These are phyloP conservation scores for Lasius platythorax DNA, from an alignment of 2,888 invertebrate genomes.

Conservation along the genomic window DNA sequence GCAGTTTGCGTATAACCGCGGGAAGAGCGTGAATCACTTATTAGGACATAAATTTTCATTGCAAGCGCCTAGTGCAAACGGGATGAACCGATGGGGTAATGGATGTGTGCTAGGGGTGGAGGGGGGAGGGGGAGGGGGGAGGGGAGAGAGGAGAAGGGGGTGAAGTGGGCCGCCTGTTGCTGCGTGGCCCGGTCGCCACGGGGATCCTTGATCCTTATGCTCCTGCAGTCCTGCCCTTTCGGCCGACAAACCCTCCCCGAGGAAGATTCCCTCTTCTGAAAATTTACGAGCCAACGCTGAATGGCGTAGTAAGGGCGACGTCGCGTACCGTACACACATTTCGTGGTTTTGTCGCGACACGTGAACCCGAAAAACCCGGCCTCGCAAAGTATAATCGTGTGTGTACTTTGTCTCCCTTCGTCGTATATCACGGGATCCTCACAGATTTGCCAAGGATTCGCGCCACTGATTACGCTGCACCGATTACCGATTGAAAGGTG, in stretches of 20 bases:
- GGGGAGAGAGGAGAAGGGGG: slow-evolving; percentile 50
- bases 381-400: slow-evolving; percentile 62
- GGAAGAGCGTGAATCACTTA: slow-evolving; percentile 73
- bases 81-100: slow-evolving; percentile 79
- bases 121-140: slow-evolving; percentile 67
- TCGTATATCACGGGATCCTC: slow-evolving; percentile 49
- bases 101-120: slow-evolving; percentile 79
- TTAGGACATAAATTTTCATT: slow-evolving; percentile 83
- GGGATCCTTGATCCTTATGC: slow-evolving; percentile 83
- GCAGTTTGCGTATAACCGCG: slow-evolving; percentile 48
- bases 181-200: slow-evolving; percentile 79
- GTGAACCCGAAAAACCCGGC: slow-evolving; percentile 64
- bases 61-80: slow-evolving; percentile 77
- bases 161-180: slow-evolving; percentile 84
- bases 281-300: slow-evolving; percentile 82
- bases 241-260: slow-evolving; percentile 77
- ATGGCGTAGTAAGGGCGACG: slow-evolving; percentile 59
- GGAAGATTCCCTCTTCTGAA: slow-evolving; percentile 80
- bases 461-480: background rate
- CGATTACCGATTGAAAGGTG: background rate
- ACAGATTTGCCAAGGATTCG: background rate
- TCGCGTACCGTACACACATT: slow-evolving; percentile 63
- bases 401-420: slow-evolving; percentile 53
- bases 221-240: slow-evolving; percentile 75
- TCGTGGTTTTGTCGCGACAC: slow-evolving; percentile 76